Base-by-base conservation (phyloP, 2,888 invertebrate species). In the Cordylochernes scorpioides region DNA sequence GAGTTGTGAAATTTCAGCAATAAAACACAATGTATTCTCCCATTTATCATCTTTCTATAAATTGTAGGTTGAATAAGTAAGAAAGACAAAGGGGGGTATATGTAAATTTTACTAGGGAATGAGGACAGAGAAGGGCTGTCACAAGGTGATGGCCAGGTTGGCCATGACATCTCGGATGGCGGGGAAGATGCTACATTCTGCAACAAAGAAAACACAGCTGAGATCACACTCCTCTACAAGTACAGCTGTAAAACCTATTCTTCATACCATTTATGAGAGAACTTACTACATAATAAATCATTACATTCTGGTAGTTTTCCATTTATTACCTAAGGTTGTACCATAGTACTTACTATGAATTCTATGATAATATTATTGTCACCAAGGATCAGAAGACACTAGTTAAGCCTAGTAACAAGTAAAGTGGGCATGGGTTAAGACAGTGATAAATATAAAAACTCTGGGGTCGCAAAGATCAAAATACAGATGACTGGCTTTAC, bases 101-200 rank as follows among this genome's bases (percentile, higher is more conserved):
- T n/a, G n/a, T n/a, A n/a, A n/a, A n/a, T n/a, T n/a, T n/a, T n/a
- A n/a, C n/a, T n/a, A n/a, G n/a, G n/a, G n/a, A n/a, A n/a, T n/a
- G n/a, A n/a, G n/a, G n/a, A n/a, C n/a, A n/a, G n/a, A n/a, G n/a
- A n/a, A n/a, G n/a, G n/a, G n/a, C n/a, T n/a, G n/a, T 34, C 21
- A 32, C 7, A 37, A 32, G 6, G 37, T 34, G n/a, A 80, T 54
- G 24, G 68, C 66, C 44, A 88, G 64, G 59, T 75, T 82, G 21
- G 70, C 65, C 30, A 88, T 57, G 33, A 88, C 58, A 55, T 88
- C 84, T 38, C 80, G 64, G 26, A 88, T 70, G 13, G 84, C 80
- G 17, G 82, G 82, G 54, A 74, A 84, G 30, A 88, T 64, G 10
- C 80, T 74, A 52, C 86, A 86, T 48, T 86, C 82, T 45, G 60